phyloP scores from a whole-genome alignment of 2,113 vertebrate species.

The Gasterosteus aculeatus region DNA sequence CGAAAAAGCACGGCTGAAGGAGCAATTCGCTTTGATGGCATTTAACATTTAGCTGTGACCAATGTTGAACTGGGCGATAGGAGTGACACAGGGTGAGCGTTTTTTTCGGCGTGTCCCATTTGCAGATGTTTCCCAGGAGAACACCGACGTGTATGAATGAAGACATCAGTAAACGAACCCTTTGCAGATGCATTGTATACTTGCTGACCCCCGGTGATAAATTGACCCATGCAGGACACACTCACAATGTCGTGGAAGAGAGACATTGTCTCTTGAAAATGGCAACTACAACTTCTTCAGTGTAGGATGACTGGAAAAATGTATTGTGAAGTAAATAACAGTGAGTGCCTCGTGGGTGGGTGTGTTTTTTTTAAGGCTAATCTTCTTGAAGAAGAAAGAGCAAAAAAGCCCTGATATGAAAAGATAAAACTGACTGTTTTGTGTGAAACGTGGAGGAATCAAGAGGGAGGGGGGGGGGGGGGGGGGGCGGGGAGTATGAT shows the following conservation, averaged over 20 bases:
- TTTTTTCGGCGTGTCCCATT: neutral
- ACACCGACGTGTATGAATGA: neutral
- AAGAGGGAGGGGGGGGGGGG: constrained; percentile 15
- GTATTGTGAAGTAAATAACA: neutral
- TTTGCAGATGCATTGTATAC: neutral
- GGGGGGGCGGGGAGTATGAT: constrained; percentile 58
- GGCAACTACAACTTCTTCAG: neutral
- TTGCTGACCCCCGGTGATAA: neutral
- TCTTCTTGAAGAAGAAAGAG: constrained; percentile 1
- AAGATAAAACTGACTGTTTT: constrained; percentile 11
- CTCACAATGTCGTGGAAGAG: constrained; percentile 9
- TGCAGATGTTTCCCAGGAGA: neutral
- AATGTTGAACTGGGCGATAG: neutral
- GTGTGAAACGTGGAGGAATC: constrained; percentile 22
- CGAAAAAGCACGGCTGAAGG: neutral
- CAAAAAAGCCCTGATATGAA: neutral
- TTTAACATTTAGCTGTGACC: neutral
- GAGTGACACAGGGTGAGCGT: neutral
- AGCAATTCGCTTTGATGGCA: neutral
- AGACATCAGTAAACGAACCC: neutral
- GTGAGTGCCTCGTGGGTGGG: neutral
- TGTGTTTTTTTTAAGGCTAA: neutral
- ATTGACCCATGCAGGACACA: neutral
- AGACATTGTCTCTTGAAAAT: neutral
- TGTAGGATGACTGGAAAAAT: neutral